phyloP scores from a whole-genome alignment of 2,113 vertebrate genomes.

The Tyrannus savana region DNA sequence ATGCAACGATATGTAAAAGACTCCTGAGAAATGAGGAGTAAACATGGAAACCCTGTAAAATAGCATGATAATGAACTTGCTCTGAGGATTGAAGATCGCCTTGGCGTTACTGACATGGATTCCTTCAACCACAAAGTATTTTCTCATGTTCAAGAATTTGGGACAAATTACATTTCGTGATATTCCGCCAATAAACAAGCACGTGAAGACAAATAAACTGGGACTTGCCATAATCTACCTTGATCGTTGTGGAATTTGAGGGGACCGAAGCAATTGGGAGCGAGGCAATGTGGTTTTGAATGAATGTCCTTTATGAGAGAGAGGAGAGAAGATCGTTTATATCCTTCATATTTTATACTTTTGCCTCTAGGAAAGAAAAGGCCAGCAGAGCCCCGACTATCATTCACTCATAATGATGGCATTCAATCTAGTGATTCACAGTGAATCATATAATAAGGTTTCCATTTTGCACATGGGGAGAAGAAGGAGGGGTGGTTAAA shows the following conservation, averaged over 20 bases:
- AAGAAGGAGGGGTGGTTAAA: slow-evolving; percentile 11
- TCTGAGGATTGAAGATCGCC: neutral
- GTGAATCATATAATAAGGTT: slow-evolving; percentile 54
- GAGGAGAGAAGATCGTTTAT: slow-evolving; percentile 33
- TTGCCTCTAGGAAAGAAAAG: slow-evolving; percentile 63
- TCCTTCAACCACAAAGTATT: slow-evolving; percentile 56
- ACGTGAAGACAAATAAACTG: slow-evolving; percentile 26
- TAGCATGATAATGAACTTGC: neutral
- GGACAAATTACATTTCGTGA: slow-evolving; percentile 39
- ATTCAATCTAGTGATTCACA: slow-evolving; percentile 59
- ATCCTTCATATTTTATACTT: slow-evolving; percentile 52
- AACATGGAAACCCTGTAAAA: slow-evolving; percentile 24
- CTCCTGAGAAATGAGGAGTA: slow-evolving; percentile 19
- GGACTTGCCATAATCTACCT: slow-evolving; percentile 17
- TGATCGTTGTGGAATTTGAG: neutral
- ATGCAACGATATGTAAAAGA: slow-evolving; percentile 50
- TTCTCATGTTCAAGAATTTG: slow-evolving; percentile 45
- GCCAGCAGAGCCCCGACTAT: slow-evolving; percentile 2
- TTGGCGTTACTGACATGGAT: neutral
- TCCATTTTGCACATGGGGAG: slow-evolving; percentile 26
- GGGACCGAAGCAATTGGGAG: neutral
- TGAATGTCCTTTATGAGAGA: slow-evolving; percentile 28
- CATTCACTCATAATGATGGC: slow-evolving; percentile 61
- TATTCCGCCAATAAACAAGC: slow-evolving; percentile 18
- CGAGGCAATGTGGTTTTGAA: neutral